A percentile compares a stretch with the other conserved stretches of the same genome.
Conservation (phyloP, 2,113 vertebrate species). For the Theristicus caerulescens region DNA sequence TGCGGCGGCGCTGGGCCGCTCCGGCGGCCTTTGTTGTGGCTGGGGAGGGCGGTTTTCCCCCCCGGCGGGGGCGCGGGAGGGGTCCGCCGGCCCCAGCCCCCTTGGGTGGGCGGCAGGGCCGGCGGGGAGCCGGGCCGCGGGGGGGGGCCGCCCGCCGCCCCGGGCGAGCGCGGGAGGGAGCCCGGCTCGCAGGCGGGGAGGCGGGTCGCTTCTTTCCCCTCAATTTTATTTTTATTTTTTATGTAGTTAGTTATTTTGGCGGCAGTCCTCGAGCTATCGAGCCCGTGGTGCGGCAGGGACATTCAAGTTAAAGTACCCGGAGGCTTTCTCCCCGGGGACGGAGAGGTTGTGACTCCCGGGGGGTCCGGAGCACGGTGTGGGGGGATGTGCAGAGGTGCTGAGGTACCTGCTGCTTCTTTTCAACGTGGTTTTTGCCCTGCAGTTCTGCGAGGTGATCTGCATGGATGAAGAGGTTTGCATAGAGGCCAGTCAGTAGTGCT, state of each 20-base stretch:
- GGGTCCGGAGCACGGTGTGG: accelerated
- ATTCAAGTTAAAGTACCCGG: not conserved
- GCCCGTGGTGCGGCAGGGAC: not conserved
- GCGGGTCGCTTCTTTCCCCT: too few species aligned
- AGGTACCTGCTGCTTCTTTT: not conserved
- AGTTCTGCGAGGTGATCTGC: not conserved
- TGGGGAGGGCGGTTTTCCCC: not conserved
- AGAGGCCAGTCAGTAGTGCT: not conserved
- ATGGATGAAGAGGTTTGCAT: not conserved
- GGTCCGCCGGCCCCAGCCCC: not conserved
- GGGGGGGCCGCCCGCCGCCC: not conserved
- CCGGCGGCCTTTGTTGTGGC: constrained; percentile 36
- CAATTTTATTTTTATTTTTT: not conserved
- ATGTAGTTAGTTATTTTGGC: not conserved
- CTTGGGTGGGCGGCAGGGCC: not conserved
- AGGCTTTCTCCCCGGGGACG: not conserved
- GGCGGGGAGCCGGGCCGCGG: not conserved
- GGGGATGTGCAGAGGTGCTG: not conserved
- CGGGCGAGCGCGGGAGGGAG: too few species aligned
- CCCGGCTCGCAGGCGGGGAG: not conserved
- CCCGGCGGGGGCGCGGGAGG: not conserved
- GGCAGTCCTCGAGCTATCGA: not conserved
- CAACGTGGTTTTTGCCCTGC: not conserved
- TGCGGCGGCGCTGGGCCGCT: not conserved
- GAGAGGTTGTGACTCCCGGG: not conserved